Evolutionary conservation across 1,140 invertebrate species (phyloP).

Genomic region (Drosophila murphyi): DNA sequence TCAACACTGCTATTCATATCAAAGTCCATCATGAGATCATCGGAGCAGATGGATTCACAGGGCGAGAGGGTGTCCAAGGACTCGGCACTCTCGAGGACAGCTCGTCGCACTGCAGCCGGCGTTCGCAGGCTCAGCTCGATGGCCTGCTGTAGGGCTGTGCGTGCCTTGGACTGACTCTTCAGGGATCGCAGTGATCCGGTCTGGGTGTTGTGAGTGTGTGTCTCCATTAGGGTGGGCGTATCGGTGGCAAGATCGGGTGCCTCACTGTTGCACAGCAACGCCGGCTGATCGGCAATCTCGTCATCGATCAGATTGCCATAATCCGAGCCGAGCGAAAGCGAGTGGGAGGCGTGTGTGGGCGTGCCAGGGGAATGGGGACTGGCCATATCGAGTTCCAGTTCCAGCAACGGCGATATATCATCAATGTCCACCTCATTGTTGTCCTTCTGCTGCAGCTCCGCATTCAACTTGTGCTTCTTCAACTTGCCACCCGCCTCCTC

Average conservation of each 20-base stretch:
- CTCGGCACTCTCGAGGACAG: conserved; percentile 86
- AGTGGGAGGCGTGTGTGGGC: conserved; percentile 91
- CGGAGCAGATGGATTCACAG: conserved; percentile 91
- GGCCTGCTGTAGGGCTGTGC: conserved; percentile 73
- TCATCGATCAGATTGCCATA: conserved; percentile 92
- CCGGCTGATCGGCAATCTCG: conserved; percentile 95
- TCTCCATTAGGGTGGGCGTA: conserved; percentile 79
- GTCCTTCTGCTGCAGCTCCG: conserved; percentile 80
- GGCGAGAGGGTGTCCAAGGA: conserved; percentile 91
- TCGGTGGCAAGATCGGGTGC: conserved; percentile 68
- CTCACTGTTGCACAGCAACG: conserved; percentile 88
- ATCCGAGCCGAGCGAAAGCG: conserved; percentile 88
- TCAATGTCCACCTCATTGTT: conserved; percentile 71
- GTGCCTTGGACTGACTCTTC: conserved; percentile 76
- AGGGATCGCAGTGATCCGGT: conserved; percentile 74
- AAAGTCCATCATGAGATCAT: conserved; percentile 93
- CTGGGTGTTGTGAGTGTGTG: conserved; percentile 57
- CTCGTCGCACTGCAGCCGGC: conserved; percentile 66
- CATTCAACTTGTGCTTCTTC: conserved; percentile 82
- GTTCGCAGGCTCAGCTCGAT: conserved; percentile 84
- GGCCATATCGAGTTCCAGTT: conserved; percentile 53
- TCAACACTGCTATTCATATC: conserved; percentile 90
- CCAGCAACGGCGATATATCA: conserved; percentile 78
- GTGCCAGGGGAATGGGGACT: conserved; percentile 88
- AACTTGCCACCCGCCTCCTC: conserved; percentile 84